Base-by-base conservation (phyloP, 2,888 invertebrate genomes). In the Mythimna loreyi region DNA sequence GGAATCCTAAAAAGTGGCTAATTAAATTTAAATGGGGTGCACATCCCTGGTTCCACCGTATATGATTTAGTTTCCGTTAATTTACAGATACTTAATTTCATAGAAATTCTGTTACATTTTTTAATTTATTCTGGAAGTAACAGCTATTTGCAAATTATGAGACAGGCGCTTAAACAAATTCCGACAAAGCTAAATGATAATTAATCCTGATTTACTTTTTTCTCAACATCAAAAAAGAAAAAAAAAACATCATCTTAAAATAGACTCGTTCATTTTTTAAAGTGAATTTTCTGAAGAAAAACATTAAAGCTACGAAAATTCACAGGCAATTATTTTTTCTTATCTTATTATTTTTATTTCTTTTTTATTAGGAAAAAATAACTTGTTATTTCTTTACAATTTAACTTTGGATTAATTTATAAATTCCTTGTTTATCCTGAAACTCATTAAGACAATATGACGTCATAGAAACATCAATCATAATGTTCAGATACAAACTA, bases 381-480 rank as follows among this genome's bases (percentile, higher is more conserved):
- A 30, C 25, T 30, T 16, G 8, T n/a, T n/a, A 50, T 23, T 40
- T 50, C 1, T 45, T 30, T 6, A 4, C 7, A 0, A n/a, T 43
- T 16, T 19, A 43, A 23, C 45, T 40, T 67, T 21, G 21, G 6
- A 57, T 11, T 16, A 47, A 49, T 8, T 49, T 33, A 25, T n/a
- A 43, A 52, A 49, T 53, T 9, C 55, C n/a, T 59, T 73, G 30
- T 60, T 74, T 75, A 60, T 68, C 25, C 19, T 2, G 8, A 21
- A 57, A 60, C 25, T 33, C 36, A 47, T 33, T 33, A 28, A 52
- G 9, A 6, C 7, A 58, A 58, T 55, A 47, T 53, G 8, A 33
- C 21, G 21, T 67, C 47, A 43, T 33, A 25, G 19, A n/a, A 63
- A 36, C 68, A 74, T 79, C 36, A 79, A 79, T 76, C 80, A 76